Conservation (phyloP, 2,888 invertebrate genomes). For the Mactromeris polynyma region DNA sequence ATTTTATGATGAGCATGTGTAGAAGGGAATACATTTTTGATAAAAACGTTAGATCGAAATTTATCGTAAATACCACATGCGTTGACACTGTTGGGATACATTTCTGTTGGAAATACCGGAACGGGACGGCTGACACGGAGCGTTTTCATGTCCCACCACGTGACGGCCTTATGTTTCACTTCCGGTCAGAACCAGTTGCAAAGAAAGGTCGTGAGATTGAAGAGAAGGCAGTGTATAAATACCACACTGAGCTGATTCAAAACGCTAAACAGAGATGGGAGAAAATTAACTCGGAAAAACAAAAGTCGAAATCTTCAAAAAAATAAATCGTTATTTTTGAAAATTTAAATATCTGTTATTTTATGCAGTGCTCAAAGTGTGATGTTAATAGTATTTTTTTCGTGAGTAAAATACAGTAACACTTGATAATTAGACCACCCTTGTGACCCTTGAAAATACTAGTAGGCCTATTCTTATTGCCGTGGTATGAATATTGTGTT, state of each 20-base stretch:
- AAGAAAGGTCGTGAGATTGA: constrained; percentile 48
- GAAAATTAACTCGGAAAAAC: constrained; percentile 35
- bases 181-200: constrained; percentile 46
- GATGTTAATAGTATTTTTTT: no score
- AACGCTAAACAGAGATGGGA: constrained; percentile 46
- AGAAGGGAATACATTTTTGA: constrained; percentile 49
- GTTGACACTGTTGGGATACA: constrained; percentile 52
- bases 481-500: no score
- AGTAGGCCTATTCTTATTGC: no score
- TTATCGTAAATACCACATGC: constrained; percentile 48
- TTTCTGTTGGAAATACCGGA: constrained; percentile 49
- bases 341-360: no score
- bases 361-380: no score
- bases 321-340: not conserved
- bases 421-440: no score
- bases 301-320: constrained; percentile 11
- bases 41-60: constrained; percentile 51
- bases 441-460: no score
- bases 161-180: constrained; percentile 42
- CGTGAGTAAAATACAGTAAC: no score
- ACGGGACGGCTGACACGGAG: constrained; percentile 27
- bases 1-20: constrained; percentile 20
- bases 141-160: constrained; percentile 45
- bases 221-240: constrained; percentile 52
- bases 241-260: constrained; percentile 32